Evolutionary conservation across 2,888 invertebrate species (phyloP).

Genomic region (Nymphalis urticae): DNA sequence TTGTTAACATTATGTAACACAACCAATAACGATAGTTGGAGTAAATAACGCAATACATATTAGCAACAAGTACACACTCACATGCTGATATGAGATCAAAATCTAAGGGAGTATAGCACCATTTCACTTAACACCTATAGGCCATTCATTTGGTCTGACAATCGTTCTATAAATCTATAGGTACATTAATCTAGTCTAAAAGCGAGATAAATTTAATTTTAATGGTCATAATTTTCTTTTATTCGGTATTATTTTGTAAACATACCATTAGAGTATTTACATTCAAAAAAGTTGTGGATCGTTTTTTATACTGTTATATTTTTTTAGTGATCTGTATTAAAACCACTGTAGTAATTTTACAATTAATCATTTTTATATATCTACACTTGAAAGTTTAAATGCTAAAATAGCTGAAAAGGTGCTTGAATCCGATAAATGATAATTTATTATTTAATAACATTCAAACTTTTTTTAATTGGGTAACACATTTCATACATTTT

Average conservation of each 20-base stretch:
- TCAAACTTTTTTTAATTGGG: background rate
- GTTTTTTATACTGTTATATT: background rate
- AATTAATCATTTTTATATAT: background rate
- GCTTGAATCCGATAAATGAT: conserved; percentile 1
- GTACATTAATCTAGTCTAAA: conserved; percentile 19
- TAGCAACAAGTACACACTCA: conserved; percentile 36
- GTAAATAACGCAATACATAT: conserved; percentile 53
- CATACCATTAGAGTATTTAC: background rate
- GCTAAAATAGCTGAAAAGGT: conserved; percentile 8
- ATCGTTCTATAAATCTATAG: conserved; percentile 32
- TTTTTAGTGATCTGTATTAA: background rate
- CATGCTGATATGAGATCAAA: conserved; percentile 76
- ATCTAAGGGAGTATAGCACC: conserved; percentile 79
- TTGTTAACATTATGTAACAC: conserved; percentile 73
- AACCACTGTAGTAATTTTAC: background rate
- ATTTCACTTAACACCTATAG: conserved; percentile 74
- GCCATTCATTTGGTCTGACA: conserved; percentile 77
- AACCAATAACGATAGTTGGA: conserved; percentile 67
- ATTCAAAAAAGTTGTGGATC: background rate
- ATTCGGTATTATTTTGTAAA: background rate
- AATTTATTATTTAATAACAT: background rate
- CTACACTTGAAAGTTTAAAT: background rate
- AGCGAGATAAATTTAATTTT: conserved; percentile 15
- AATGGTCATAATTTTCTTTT: background rate
- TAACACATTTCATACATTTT: background rate